Base-by-base conservation (phyloP, 2,113 vertebrate species). In the Zapornia atra region DNA sequence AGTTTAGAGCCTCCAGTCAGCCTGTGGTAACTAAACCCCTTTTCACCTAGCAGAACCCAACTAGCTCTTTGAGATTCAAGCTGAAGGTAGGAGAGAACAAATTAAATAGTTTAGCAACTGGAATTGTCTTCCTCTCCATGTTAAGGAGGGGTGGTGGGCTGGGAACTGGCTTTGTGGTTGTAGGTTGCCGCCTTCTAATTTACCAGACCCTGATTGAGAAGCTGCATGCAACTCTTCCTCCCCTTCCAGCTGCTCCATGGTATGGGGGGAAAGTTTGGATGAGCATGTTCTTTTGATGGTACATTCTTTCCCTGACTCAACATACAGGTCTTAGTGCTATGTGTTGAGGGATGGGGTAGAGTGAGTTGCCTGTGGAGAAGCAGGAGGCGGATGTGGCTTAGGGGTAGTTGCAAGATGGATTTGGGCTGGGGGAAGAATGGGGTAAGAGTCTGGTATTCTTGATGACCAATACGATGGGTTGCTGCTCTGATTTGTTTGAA, bases 251-350 rank as follows among this genome's bases (percentile, higher is more conserved):
- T 88, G 22, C 68, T 65, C 12, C 17, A 26, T 2, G 2, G 4
- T 51, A 9, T 38, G 18, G 46, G 16, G 44, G n/a, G 50, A 78
- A 24, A 71, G 7, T 54, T 65, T 9, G 13, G 18, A 63, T 76
- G 9, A 1, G 9, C 1, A 0, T 46, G 26, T n/a, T 19, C 33
- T 81, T 93, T 31, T 54, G 11, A 7, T 46, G 29, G 6, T 73
- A 9, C 1, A 0, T 69, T 75, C 26, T 36, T 40, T 46, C 6
- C 5, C 15, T 90, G 38, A 11, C 48, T 65, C 14, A 71, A 5
- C 11, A 36, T 15, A 4, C 36, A 34, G 21, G 12, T 81, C 28
- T 6, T 42, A 19, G 10, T 54, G n/a, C 21, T 26, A 14, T 44
- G 4, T 18, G 15, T 25, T 24, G 21, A 9, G 25, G 25, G 42